A percentile compares a stretch with the other conserved stretches of the same genome.
These are phyloP conservation scores for Limnephilus rhombicus DNA, from an alignment of 2,888 invertebrate species.

Conservation along the genomic window DNA sequence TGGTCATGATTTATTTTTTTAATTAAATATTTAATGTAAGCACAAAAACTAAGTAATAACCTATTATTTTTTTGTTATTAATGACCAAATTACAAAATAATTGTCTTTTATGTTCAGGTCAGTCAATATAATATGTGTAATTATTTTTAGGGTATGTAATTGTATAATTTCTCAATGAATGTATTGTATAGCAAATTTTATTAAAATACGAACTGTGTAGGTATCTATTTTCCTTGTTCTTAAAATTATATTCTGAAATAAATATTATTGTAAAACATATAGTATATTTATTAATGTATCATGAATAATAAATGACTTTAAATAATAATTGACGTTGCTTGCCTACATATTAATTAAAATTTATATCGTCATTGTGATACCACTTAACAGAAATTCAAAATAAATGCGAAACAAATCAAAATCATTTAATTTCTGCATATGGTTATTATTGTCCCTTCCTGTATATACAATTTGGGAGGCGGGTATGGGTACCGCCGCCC, in stretches of 20 bases:
- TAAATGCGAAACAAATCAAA: background rate
- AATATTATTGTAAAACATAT: background rate
- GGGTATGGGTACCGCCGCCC: too few species aligned
- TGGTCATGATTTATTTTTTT: background rate
- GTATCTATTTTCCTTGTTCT: background rate
- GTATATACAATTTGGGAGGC: too few species aligned
- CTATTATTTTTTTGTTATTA: background rate
- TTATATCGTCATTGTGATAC: background rate
- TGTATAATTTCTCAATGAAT: background rate
- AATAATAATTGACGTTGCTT: background rate
- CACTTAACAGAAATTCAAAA: background rate
- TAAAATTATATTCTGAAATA: background rate
- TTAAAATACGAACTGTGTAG: background rate
- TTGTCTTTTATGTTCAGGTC: too few species aligned
- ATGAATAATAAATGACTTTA: background rate
- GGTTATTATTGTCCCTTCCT: background rate
- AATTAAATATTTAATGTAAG: background rate
- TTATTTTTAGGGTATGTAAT: background rate
- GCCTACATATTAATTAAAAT: background rate
- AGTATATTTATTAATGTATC: background rate
- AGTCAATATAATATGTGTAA: too few species aligned
- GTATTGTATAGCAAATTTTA: background rate
- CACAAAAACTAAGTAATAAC: background rate
- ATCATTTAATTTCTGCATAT: background rate
- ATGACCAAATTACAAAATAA: too few species aligned